Evolutionary conservation across 1,140 invertebrate genomes (phyloP).

Genomic region (Brachionus rotundiformis): DNA sequence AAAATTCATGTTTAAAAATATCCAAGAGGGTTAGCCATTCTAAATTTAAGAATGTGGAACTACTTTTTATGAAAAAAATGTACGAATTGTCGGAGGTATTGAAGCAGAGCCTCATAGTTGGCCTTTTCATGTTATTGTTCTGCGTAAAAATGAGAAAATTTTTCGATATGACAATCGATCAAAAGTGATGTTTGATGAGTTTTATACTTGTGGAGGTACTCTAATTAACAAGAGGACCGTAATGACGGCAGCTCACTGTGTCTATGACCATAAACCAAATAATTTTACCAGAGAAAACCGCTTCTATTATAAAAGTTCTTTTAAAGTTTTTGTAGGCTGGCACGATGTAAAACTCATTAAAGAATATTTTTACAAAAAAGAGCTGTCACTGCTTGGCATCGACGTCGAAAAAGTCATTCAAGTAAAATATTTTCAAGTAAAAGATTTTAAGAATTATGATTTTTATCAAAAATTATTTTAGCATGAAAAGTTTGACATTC

Average conservation of each 20-base stretch:
- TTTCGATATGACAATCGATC: background rate
- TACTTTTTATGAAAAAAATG: background rate
- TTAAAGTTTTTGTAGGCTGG: slow-evolving; percentile 30
- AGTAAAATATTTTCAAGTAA: background rate
- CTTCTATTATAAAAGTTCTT: background rate
- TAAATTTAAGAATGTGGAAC: background rate
- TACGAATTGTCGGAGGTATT: slow-evolving; percentile 27
- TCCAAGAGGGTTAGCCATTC: background rate
- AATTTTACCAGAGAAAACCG: background rate
- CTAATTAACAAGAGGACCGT: slow-evolving; percentile 20
- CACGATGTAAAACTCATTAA: background rate
- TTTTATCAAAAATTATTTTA: too few relatives aligned
- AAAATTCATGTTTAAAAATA: background rate
- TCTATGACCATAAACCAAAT: slow-evolving; percentile 28
- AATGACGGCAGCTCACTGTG: slow-evolving; percentile 40
- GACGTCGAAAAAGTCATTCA: background rate
- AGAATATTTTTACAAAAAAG: slow-evolving; percentile 10
- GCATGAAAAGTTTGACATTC: slow-evolving; percentile 23
- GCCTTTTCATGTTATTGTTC: slow-evolving; percentile 10
- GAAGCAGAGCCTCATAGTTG: slow-evolving; percentile 22
- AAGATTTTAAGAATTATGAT: background rate
- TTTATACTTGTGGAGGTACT: background rate
- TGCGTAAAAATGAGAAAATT: slow-evolving; percentile 1
- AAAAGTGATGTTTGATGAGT: background rate
- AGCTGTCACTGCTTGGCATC: background rate